Percentiles rank a stretch among this genome's conserved stretches.
phyloP scores from a whole-genome alignment of 2,113 vertebrate genomes.

The Chionis minor region DNA sequence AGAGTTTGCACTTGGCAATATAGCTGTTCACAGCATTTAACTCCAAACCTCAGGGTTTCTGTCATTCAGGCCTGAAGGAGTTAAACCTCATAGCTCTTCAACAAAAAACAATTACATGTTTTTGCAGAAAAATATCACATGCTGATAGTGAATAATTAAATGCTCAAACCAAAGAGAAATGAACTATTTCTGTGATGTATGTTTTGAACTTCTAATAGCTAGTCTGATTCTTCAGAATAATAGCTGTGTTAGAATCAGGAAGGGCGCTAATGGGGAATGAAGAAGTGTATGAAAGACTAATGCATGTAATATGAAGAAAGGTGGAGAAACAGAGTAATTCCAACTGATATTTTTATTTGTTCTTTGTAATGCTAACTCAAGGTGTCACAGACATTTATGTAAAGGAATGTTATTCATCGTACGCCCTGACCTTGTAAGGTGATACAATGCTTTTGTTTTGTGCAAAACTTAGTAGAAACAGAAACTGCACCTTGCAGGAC shows the following conservation, averaged over 20 bases:
- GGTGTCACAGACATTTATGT: neutral
- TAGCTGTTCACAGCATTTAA: neutral
- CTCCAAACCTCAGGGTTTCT: neutral
- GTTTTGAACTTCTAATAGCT: slow-evolving; percentile 42
- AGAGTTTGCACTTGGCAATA: neutral
- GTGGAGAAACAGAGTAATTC: neutral
- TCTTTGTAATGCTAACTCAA: neutral
- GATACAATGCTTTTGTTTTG: neutral
- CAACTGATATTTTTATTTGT: neutral
- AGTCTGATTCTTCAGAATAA: slow-evolving; percentile 22
- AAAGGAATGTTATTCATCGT: neutral
- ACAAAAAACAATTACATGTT: neutral
- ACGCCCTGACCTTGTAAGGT: neutral
- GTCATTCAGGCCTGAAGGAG: neutral
- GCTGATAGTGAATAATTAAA: slow-evolving; percentile 36
- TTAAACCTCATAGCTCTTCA: neutral
- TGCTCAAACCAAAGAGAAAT: slow-evolving; percentile 28
- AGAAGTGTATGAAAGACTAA: neutral
- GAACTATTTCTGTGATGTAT: slow-evolving; percentile 16
- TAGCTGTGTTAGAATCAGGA: neutral
- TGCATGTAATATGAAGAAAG: neutral
- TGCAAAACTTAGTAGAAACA: neutral
- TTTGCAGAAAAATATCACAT: neutral
- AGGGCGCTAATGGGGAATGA: neutral
- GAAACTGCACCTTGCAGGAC: neutral